phyloP scores from a whole-genome alignment of 1,140 invertebrate species.

The Brachionus paranguensis region DNA sequence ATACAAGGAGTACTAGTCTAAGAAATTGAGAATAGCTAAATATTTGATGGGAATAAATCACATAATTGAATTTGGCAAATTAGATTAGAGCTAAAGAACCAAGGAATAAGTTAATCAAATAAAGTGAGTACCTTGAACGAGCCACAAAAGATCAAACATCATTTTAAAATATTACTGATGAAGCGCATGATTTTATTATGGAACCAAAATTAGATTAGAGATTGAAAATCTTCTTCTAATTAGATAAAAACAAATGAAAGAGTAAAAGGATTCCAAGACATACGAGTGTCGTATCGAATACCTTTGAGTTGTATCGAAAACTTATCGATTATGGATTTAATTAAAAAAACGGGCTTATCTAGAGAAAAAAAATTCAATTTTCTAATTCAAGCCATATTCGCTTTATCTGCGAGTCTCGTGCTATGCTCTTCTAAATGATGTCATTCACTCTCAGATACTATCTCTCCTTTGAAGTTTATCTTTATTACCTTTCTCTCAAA shows the following conservation, averaged over 20 bases:
- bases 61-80: background rate
- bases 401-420: background rate
- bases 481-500: background rate
- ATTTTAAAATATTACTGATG: background rate
- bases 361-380: background rate
- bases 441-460: background rate
- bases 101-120: background rate
- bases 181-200: background rate
- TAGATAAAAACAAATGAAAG: slow-evolving; percentile 1
- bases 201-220: background rate
- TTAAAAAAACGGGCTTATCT: slow-evolving; percentile 19
- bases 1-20: background rate
- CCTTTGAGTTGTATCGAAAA: background rate
- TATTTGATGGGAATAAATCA: background rate
- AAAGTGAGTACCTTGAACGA: background rate
- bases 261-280: background rate
- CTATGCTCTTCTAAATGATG: background rate
- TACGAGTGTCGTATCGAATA: slow-evolving; percentile 2
- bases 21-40: background rate
- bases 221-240: background rate
- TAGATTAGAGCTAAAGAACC: background rate
- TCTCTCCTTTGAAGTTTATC: background rate
- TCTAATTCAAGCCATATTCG: slow-evolving; percentile 23
- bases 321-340: background rate
- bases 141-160: background rate